Evolutionary conservation across 2,797 vertebrate species (phyloP).

Genomic region (Macropus fuliginosus): DNA sequence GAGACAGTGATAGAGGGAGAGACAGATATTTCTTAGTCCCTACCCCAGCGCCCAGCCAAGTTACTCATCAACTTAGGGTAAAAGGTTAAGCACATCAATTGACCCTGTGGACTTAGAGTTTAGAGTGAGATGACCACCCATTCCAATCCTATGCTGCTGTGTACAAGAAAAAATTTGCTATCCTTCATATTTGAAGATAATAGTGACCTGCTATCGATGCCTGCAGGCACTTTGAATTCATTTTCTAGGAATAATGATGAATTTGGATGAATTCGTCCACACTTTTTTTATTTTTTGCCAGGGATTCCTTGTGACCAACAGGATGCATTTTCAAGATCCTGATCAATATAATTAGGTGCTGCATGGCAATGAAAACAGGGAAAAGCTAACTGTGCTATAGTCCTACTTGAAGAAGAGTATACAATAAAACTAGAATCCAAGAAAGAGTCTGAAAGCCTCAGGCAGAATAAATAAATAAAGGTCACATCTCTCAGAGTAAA

Average conservation of each 20-base stretch:
- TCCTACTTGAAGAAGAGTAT: background rate
- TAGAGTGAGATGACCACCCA: background rate
- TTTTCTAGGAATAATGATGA: background rate
- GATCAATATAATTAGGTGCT: background rate
- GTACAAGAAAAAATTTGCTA: background rate
- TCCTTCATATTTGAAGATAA: background rate
- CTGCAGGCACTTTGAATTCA: background rate
- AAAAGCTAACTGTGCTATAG: background rate
- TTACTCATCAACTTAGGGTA: too few relatives aligned
- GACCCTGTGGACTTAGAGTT: background rate
- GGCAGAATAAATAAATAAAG: background rate
- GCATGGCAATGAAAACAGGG: background rate
- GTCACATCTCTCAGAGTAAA: background rate
- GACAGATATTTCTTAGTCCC: too few relatives aligned
- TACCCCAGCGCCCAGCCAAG: too few relatives aligned
- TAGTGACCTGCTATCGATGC: background rate
- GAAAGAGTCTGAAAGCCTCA: background rate
- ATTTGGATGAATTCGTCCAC: background rate
- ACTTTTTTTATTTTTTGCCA: background rate
- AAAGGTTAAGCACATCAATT: background rate
- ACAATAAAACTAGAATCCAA: background rate
- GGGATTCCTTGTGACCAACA: background rate
- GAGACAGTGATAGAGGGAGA: too few relatives aligned
- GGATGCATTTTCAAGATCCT: background rate
- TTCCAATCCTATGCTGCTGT: background rate